A percentile compares a stretch with the other conserved stretches of the same genome.
Evolutionary conservation across 2,888 invertebrate species (phyloP).

Genomic region (Cryptocheilus praepositus): DNA sequence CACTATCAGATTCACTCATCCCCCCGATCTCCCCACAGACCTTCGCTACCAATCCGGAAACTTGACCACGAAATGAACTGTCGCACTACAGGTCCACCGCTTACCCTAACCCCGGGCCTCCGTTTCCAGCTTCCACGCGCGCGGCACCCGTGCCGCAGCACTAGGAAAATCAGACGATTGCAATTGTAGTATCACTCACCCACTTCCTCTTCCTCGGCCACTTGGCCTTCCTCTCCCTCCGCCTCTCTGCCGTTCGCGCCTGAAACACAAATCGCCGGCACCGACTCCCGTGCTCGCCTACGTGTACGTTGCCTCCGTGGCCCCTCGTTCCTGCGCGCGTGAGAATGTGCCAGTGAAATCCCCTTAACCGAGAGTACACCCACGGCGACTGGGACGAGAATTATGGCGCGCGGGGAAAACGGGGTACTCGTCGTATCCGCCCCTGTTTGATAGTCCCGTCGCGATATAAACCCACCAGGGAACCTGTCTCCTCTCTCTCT

Average conservation of each 20-base stretch:
- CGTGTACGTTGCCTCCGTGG: not conserved
- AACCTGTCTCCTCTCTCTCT: conserved; percentile 22
- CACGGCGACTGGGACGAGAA: conserved; percentile 50
- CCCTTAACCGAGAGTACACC: conserved; percentile 49
- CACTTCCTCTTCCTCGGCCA: too few relatives aligned
- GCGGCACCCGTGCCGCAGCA: too few relatives aligned
- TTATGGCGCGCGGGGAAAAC: conserved; percentile 38
- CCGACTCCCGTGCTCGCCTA: not conserved
- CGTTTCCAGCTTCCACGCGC: too few relatives aligned
- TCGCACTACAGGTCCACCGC: too few relatives aligned
- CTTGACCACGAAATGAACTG: too few relatives aligned
- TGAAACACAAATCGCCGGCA: conserved; percentile 14
- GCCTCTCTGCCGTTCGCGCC: conserved; percentile 2
- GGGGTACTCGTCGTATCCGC: conserved; percentile 41
- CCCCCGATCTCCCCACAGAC: too few relatives aligned
- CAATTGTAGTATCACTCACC: too few relatives aligned
- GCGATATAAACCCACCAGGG: conserved; percentile 49
- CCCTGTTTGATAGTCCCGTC: conserved; percentile 58
- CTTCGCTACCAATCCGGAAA: too few relatives aligned
- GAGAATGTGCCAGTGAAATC: conserved; percentile 33
- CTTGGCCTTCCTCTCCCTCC: not conserved
- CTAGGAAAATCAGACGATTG: too few relatives aligned
- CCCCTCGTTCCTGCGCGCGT: not conserved
- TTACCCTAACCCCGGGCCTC: too few relatives aligned
- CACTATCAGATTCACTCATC: too few relatives aligned